These are phyloP conservation scores for Diphyllodes magnificus DNA, from an alignment of 2,113 vertebrate species.

Conservation along the genomic window DNA sequence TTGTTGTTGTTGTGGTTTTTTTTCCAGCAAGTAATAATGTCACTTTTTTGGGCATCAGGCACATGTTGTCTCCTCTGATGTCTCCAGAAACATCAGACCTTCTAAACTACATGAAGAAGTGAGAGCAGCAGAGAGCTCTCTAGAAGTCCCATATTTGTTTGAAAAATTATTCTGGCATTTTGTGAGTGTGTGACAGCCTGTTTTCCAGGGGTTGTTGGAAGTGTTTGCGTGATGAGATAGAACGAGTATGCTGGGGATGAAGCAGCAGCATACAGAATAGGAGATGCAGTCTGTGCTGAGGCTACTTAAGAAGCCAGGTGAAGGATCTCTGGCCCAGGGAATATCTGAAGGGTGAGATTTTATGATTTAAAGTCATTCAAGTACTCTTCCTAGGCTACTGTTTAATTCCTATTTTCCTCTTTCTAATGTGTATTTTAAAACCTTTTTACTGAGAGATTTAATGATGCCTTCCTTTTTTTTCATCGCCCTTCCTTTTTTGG, in stretches of 20 bases:
- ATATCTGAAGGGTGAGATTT: background rate
- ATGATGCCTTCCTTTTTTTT: background rate
- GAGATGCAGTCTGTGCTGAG: background rate
- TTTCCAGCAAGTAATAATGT: background rate
- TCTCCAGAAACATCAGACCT: background rate
- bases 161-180: background rate
- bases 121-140: background rate
- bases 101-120: background rate
- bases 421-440: background rate
- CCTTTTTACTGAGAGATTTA: background rate
- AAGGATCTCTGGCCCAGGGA: background rate
- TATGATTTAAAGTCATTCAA: background rate
- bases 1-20: no score
- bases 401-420: background rate
- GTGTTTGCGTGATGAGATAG: rapidly evolving
- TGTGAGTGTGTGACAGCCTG: background rate
- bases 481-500: background rate
- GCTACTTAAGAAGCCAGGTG: background rate
- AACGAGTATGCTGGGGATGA: background rate
- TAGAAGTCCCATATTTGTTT: background rate
- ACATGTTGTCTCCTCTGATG: background rate
- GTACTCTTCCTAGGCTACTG: background rate
- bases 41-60: background rate
- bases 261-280: background rate
- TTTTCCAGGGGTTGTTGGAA: background rate